Percentiles rank a stretch among this genome's conserved stretches.
phyloP scores from a whole-genome alignment of 1,140 invertebrate species.

The Tetragonula clypearis region DNA sequence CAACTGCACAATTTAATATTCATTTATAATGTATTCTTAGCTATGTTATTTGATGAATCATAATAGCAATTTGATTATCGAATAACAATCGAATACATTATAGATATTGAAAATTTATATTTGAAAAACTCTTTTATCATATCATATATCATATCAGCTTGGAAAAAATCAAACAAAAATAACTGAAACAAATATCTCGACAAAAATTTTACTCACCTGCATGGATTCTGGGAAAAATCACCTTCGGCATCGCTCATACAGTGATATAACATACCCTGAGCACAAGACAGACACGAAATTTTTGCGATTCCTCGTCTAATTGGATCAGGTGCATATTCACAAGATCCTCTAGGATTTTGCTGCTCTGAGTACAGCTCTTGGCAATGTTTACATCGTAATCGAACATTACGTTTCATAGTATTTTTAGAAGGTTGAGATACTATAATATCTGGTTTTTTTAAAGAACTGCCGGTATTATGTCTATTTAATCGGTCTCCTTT shows the following conservation, averaged over 20 bases:
- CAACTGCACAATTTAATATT: slow-evolving; percentile 75
- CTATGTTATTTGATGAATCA: not conserved
- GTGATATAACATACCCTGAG: slow-evolving; percentile 95
- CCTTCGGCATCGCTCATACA: slow-evolving; percentile 94
- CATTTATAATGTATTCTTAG: slow-evolving; percentile 26
- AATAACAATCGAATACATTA: slow-evolving; percentile 17
- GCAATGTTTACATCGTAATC: slow-evolving; percentile 84
- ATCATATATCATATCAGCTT: not conserved
- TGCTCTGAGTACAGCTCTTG: slow-evolving; percentile 90
- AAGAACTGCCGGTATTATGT: slow-evolving; percentile 83
- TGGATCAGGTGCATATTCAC: slow-evolving; percentile 94
- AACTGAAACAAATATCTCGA: not conserved
- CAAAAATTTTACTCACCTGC: slow-evolving; percentile 79
- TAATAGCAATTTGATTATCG: slow-evolving; percentile 11
- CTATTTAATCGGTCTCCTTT: slow-evolving; percentile 79
- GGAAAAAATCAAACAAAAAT: not conserved
- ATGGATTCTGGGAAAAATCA: slow-evolving; percentile 91
- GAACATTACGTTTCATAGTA: slow-evolving; percentile 71
- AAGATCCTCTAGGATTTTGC: slow-evolving; percentile 91
- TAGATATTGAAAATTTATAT: slow-evolving; percentile 13
- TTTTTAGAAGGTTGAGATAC: slow-evolving; percentile 78
- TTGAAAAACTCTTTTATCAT: not conserved
- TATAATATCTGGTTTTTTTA: slow-evolving; percentile 85
- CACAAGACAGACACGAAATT: slow-evolving; percentile 92
- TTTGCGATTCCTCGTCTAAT: slow-evolving; percentile 90